A percentile compares a stretch with the other conserved stretches of the same genome.
phyloP scores from a whole-genome alignment of 2,888 invertebrate genomes.

The Andricus quercusramuli region DNA sequence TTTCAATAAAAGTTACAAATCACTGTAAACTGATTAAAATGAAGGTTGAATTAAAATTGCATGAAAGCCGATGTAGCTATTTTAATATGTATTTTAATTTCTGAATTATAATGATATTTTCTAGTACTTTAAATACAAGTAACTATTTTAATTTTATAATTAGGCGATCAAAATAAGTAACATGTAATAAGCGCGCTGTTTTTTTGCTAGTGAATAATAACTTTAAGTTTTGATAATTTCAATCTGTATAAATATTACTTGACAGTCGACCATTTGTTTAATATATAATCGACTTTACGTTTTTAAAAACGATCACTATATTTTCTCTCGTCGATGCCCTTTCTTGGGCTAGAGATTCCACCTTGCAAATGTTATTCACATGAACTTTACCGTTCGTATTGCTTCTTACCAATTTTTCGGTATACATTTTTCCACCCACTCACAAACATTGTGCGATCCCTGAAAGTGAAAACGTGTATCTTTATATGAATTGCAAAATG shows the following conservation, averaged over 20 bases:
- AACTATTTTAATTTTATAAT: no score
- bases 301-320: slow-evolving; percentile 10
- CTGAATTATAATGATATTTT: no score
- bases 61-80: no score
- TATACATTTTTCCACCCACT: neutral
- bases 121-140: no score
- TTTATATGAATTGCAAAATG: slow-evolving; percentile 8
- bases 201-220: no score
- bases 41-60: no score
- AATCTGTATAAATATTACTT: neutral
- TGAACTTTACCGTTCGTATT: slow-evolving; percentile 32
- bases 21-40: no score
- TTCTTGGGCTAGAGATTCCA: slow-evolving; percentile 25
- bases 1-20: no score
- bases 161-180: no score
- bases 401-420: slow-evolving; percentile 20
- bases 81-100: no score
- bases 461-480: slow-evolving; percentile 25
- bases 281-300: neutral
- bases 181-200: no score
- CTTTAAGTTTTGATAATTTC: no score
- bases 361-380: slow-evolving; percentile 31
- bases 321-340: slow-evolving; percentile 24
- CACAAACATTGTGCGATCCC: slow-evolving; percentile 2
- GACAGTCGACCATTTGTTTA: neutral